Evolutionary conservation across 2,113 vertebrate species (phyloP).

Genomic region (zebrafish (Danio rerio)): DNA sequence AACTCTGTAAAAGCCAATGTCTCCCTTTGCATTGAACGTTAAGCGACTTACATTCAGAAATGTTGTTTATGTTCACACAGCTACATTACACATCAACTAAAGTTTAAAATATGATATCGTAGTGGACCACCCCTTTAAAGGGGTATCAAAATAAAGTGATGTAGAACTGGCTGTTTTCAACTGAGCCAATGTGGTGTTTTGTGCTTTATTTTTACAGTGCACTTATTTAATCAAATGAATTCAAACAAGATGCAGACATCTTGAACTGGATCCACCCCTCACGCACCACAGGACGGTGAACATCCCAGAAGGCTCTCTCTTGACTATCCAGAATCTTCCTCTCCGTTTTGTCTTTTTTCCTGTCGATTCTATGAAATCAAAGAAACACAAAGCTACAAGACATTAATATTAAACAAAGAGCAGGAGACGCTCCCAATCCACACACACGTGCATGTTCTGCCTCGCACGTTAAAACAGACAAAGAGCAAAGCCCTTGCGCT

Average conservation of each 20-base stretch:
- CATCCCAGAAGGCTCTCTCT: slow-evolving; percentile 98
- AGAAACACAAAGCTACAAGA: slow-evolving; percentile 59
- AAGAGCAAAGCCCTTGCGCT: slow-evolving; percentile 17
- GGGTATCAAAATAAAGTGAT: no score
- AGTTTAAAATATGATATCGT: no score
- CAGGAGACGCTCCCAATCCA: not conserved
- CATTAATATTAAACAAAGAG: slow-evolving; percentile 13
- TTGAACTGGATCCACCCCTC: not conserved
- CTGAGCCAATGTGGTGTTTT: not conserved
- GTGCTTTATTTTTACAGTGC: not conserved
- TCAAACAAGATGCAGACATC: not conserved
- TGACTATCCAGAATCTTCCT: slow-evolving; percentile 98
- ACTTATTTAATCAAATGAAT: not conserved
- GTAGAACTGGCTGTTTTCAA: not conserved
- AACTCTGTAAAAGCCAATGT: no score
- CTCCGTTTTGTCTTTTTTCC: slow-evolving; percentile 98
- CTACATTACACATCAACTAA: no score
- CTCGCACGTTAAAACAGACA: not conserved
- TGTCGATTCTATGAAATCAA: slow-evolving; percentile 86
- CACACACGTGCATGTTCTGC: not conserved
- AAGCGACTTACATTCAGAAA: no score
- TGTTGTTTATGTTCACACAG: no score
- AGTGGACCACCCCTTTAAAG: no score
- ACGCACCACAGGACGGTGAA: slow-evolving; percentile 87
- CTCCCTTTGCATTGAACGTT: no score